These are phyloP conservation scores for Drosophila sproati DNA, from an alignment of 1,140 invertebrate genomes.

Conservation along the genomic window DNA sequence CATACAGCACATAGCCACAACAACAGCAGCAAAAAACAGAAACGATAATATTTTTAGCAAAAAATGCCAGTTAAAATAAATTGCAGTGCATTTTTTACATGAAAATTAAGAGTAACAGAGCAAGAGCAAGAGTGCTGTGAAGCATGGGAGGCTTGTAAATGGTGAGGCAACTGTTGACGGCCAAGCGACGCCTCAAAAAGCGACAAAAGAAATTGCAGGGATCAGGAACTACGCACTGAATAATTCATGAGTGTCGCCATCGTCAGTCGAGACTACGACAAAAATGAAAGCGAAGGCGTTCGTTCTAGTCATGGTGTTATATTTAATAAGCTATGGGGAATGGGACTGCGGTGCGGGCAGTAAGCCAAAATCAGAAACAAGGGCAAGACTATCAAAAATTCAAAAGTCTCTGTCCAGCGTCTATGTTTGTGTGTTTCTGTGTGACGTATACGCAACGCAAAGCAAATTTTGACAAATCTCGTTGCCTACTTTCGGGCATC, in stretches of 20 bases:
- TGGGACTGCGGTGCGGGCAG: background rate
- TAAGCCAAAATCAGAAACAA: slow-evolving; percentile 57
- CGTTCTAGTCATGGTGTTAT: slow-evolving; percentile 60
- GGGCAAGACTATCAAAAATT: slow-evolving; percentile 75
- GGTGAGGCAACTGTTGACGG: slow-evolving; percentile 15
- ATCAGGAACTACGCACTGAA: slow-evolving; percentile 75
- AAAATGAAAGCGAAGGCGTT: slow-evolving; percentile 38
- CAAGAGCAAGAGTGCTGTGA: slow-evolving; percentile 3
- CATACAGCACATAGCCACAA: slow-evolving; percentile 20
- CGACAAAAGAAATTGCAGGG: slow-evolving; percentile 48
- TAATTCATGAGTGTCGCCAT: slow-evolving; percentile 73
- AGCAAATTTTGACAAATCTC: slow-evolving; percentile 71
- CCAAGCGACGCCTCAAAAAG: slow-evolving; percentile 40
- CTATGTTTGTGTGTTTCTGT: slow-evolving; percentile 8
- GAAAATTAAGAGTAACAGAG: slow-evolving; percentile 67
- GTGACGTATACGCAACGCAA: slow-evolving; percentile 23
- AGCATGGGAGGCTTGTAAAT: slow-evolving; percentile 6
- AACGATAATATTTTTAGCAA: slow-evolving; percentile 51
- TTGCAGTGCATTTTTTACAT: slow-evolving; percentile 76
- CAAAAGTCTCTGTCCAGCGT: slow-evolving; percentile 55
- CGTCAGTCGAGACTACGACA: slow-evolving; percentile 9
- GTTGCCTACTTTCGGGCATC: slow-evolving; percentile 60
- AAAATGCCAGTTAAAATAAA: slow-evolving; percentile 77
- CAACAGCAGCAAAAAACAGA: slow-evolving; percentile 26
- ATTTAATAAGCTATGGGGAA: slow-evolving; percentile 66